Percentiles rank a stretch among this genome's conserved stretches.
Conservation (phyloP, 2,888 invertebrate genomes). For the Diploptera punctata region DNA sequence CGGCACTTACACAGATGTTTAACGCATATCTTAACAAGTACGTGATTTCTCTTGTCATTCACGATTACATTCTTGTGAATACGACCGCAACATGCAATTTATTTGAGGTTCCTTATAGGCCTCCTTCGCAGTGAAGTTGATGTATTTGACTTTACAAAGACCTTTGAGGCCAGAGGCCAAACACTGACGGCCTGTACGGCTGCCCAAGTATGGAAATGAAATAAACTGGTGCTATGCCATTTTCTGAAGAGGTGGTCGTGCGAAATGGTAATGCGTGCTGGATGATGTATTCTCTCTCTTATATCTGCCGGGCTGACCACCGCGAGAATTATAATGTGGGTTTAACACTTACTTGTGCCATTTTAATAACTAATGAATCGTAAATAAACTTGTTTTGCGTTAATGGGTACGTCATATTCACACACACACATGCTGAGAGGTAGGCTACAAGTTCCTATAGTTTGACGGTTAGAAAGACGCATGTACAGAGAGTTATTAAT, state of each 20-base stretch:
- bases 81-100: background rate
- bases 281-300: background rate
- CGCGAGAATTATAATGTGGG: too few species aligned
- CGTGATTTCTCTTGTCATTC: background rate
- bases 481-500: too few species aligned
- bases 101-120: background rate
- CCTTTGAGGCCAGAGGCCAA: background rate
- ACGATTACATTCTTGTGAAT: background rate
- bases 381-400: too few species aligned
- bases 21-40: too few species aligned
- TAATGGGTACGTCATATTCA: too few species aligned
- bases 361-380: background rate
- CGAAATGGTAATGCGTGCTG: background rate
- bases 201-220: background rate
- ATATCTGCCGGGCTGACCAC: background rate
- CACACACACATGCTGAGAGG: too few species aligned
- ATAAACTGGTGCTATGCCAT: background rate
- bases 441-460: too few species aligned
- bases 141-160: conserved; percentile 16
- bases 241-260: background rate
- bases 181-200: background rate
- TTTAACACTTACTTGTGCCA: background rate
- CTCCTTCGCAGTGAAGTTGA: background rate
- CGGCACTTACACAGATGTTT: too few species aligned
- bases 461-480: too few species aligned